Evolutionary conservation across 2,888 invertebrate genomes (phyloP).

Genomic region (Nudaria mundana): DNA sequence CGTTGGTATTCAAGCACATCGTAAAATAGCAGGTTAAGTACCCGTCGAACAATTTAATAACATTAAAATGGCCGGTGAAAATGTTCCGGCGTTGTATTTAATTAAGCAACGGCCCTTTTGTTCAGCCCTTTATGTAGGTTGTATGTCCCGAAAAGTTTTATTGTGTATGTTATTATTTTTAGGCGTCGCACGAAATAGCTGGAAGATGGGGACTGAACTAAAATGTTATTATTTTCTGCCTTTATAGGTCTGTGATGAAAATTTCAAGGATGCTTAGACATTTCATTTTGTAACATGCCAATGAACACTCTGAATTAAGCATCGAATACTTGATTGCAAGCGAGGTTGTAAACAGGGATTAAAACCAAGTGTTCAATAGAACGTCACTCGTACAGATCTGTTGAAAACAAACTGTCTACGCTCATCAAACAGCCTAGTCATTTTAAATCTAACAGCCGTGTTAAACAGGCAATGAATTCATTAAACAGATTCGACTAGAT

Average conservation of each 20-base stretch:
- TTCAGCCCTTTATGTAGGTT: slow-evolving; percentile 46
- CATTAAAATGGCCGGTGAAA: slow-evolving; percentile 70
- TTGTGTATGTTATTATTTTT: slow-evolving; percentile 64
- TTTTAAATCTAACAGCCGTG: no score
- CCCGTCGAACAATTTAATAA: slow-evolving; percentile 76
- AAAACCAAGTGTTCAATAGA: no score
- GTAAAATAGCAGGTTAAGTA: slow-evolving; percentile 65
- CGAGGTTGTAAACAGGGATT: no score
- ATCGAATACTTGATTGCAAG: no score
- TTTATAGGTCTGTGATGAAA: neutral
- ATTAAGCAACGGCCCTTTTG: slow-evolving; percentile 68
- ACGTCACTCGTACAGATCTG: no score
- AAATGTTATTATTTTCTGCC: slow-evolving; percentile 25
- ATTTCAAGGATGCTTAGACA: neutral
- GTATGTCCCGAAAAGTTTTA: slow-evolving; percentile 54
- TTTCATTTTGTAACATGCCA: neutral
- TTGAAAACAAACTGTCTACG: no score
- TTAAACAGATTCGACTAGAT: no score
- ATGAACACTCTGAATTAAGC: no score
- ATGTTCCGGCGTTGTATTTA: slow-evolving; percentile 68
- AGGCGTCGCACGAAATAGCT: slow-evolving; percentile 41
- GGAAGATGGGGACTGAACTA: slow-evolving; percentile 23
- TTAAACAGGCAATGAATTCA: no score
- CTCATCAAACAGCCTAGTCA: no score
- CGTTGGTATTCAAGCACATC: slow-evolving; percentile 55